Evolutionary conservation across 2,113 vertebrate species (phyloP).

Genomic region (Sinocyclocheilus grahami): DNA sequence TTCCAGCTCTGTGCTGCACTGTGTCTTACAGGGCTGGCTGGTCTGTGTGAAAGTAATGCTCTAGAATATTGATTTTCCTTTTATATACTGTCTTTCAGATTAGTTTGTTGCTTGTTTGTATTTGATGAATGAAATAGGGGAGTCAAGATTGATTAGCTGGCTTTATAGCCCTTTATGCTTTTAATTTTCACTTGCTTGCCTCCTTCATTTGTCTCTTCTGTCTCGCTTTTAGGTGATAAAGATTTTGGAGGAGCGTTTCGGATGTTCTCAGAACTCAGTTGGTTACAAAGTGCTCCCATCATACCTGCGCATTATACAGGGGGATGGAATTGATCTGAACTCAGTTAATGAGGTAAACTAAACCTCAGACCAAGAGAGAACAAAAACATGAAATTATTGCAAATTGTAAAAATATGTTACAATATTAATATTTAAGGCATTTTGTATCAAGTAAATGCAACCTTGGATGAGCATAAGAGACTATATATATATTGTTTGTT

Average conservation of each 20-base stretch:
- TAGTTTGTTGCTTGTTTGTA: background rate
- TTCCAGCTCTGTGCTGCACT: background rate
- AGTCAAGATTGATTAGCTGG: background rate
- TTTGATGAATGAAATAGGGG: background rate
- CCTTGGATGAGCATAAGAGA: background rate
- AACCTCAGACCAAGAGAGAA: background rate
- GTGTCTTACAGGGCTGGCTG: background rate
- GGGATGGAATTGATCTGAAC: slow-evolving; percentile 75
- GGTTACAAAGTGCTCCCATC: slow-evolving; percentile 77
- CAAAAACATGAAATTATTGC: background rate
- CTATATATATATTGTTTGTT: too few species aligned
- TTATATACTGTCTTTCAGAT: slow-evolving; percentile 2
- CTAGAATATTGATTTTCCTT: background rate
- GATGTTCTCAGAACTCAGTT: slow-evolving; percentile 68
- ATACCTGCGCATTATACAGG: slow-evolving; percentile 76
- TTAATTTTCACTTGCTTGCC: background rate
- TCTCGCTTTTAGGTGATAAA: slow-evolving; percentile 69
- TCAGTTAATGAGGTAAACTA: slow-evolving; percentile 70
- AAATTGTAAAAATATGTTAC: background rate
- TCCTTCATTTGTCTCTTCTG: background rate
- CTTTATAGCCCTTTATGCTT: background rate
- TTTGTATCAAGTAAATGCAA: background rate
- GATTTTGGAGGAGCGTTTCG: slow-evolving; percentile 76
- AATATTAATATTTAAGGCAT: background rate
- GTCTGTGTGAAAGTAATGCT: background rate